Conservation (phyloP, 2,113 vertebrate species). For the Acrocephalus arundinaceus region DNA sequence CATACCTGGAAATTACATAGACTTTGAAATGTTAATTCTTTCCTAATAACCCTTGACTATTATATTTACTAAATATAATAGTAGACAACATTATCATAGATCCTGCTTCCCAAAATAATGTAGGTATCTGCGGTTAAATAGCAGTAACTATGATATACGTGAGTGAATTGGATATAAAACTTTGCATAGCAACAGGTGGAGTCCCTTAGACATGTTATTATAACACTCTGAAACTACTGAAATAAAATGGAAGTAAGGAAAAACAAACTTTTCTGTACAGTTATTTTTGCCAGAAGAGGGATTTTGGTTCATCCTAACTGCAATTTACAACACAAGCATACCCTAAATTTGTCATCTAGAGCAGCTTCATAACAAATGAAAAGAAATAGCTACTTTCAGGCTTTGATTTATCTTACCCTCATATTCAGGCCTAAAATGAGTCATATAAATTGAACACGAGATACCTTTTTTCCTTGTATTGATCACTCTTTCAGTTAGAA, state of each 20-base stretch:
- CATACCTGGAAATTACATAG: not conserved
- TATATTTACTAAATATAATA: not conserved
- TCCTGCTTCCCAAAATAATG: not conserved
- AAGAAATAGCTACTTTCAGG: not conserved
- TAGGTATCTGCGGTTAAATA: not conserved
- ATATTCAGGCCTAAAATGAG: not conserved
- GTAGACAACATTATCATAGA: not conserved
- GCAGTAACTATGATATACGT: not conserved
- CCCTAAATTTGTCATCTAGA: not conserved
- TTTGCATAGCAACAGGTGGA: not conserved
- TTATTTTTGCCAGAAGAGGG: not conserved
- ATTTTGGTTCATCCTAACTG: not conserved
- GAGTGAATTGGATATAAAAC: not conserved
- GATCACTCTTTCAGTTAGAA: not conserved
- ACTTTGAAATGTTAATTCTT: not conserved
- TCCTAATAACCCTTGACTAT: not conserved
- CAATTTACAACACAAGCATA: not conserved
- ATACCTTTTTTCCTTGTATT: not conserved
- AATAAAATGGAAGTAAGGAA: not conserved
- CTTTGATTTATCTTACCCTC: not conserved
- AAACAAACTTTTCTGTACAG: not conserved
- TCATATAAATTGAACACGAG: not conserved
- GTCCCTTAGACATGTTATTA: rapidly evolving
- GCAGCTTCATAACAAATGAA: not conserved
- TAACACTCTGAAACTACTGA: not conserved